Evolutionary conservation across 2,888 invertebrate genomes (phyloP).

Genomic region (Hypena proboscidalis): DNA sequence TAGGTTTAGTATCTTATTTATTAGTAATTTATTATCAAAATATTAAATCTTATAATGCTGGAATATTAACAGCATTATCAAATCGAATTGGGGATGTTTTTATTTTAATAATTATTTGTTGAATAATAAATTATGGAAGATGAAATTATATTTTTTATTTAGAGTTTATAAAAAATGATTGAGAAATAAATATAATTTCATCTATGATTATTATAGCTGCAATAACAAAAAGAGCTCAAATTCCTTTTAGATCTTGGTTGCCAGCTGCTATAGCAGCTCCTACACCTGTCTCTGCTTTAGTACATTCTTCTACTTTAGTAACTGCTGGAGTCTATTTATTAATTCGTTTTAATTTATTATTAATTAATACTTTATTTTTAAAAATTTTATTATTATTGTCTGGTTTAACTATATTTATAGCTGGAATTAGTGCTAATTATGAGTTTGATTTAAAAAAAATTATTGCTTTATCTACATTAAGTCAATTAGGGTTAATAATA

Average conservation of each 20-base stretch:
- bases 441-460: slow-evolving; percentile 91
- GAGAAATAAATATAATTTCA: slow-evolving; percentile 68
- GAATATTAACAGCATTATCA: slow-evolving; percentile 89
- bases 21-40: slow-evolving; percentile 90
- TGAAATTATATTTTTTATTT: slow-evolving; percentile 85
- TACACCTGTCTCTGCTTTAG: slow-evolving; percentile 91
- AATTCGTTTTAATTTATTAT: slow-evolving; percentile 87
- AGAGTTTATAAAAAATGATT: slow-evolving; percentile 77
- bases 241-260: slow-evolving; percentile 91
- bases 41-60: slow-evolving; percentile 88
- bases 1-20: slow-evolving; percentile 89
- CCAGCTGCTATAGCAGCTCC: slow-evolving; percentile 92
- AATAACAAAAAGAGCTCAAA: slow-evolving; percentile 92
- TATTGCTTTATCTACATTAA: slow-evolving; percentile 91
- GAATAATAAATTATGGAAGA: slow-evolving; percentile 83
- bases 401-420: slow-evolving; percentile 86
- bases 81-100: slow-evolving; percentile 91
- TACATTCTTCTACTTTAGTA: slow-evolving; percentile 91
- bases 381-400: slow-evolving; percentile 83
- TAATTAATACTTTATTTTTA: slow-evolving; percentile 67
- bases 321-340: slow-evolving; percentile 91
- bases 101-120: slow-evolving; percentile 86
- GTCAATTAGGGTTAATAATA: slow-evolving; percentile 91
- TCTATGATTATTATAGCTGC: slow-evolving; percentile 82
- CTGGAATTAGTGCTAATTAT: slow-evolving; percentile 86